A percentile compares a stretch with the other conserved stretches of the same genome.
Conservation (phyloP, 2,113 vertebrate species). For the Erpornis zantholeuca region DNA sequence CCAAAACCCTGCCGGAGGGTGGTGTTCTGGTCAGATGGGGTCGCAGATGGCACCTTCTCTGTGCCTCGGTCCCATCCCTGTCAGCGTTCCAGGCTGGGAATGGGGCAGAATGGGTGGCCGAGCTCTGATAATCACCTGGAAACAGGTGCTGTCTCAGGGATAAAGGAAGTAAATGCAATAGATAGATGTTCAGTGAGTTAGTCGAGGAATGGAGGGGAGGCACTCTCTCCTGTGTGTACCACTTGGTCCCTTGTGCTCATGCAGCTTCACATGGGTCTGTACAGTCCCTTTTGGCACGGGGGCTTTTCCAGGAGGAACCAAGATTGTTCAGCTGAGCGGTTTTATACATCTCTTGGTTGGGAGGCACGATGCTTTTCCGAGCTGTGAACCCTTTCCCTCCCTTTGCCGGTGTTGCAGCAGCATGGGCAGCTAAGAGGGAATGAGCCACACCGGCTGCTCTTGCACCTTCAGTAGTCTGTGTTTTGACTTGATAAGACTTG, state of each 20-base stretch:
- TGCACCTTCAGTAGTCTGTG: not conserved
- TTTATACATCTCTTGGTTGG: accelerated
- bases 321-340: accelerated
- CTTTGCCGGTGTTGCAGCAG: not conserved
- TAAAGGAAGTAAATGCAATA: not conserved
- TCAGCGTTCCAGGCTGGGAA: not conserved
- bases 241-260: not conserved
- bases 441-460: not conserved
- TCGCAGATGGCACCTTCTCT: not conserved
- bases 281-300: accelerated
- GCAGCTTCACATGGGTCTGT: not conserved
- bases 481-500: not conserved
- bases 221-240: not conserved
- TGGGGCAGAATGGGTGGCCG: not conserved
- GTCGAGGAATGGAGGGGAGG: not conserved
- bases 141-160: not conserved
- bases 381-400: not conserved
- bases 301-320: not conserved
- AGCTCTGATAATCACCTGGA: not conserved
- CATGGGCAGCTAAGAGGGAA: not conserved
- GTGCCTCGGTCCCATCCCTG: not conserved
- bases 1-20: not conserved
- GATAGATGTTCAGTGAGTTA: accelerated
- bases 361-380: not conserved
- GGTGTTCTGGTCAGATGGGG: not conserved